Conservation (phyloP, 2,888 invertebrate species). For the Drosophila neonasuta region DNA sequence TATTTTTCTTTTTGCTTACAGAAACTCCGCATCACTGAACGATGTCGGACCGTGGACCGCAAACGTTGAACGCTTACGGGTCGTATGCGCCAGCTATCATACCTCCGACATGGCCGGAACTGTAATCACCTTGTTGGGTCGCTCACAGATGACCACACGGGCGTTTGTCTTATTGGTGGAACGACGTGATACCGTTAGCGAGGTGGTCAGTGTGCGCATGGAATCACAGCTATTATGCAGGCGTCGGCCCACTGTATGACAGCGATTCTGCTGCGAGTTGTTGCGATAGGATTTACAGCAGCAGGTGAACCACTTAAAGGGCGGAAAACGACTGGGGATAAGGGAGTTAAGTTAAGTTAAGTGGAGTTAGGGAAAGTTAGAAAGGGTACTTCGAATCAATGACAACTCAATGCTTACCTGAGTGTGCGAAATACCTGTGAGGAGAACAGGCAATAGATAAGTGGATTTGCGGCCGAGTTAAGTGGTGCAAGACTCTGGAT, state of each 20-base stretch:
- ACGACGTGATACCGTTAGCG: constrained; percentile 80
- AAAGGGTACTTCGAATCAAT: constrained; percentile 6
- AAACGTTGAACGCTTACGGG: constrained; percentile 67
- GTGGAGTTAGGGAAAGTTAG: constrained; percentile 3
- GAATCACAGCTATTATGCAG: constrained; percentile 82
- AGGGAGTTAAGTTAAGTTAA: constrained; percentile 2
- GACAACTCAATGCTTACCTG: constrained; percentile 85
- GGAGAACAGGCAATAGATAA: constrained; percentile 96
- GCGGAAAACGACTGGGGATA: constrained; percentile 83
- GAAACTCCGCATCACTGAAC: constrained; percentile 71
- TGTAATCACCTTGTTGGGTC: constrained; percentile 71
- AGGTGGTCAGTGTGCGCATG: constrained; percentile 82
- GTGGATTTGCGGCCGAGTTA: constrained; percentile 96
- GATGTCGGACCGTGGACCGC: constrained; percentile 67
- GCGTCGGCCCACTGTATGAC: constrained; percentile 80
- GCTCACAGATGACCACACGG: constrained; percentile 80
- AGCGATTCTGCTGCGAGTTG: constrained; percentile 79
- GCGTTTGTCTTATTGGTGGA: constrained; percentile 80
- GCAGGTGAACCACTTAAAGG: constrained; percentile 86
- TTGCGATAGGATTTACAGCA: constrained; percentile 83
- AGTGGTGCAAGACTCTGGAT: constrained; percentile 95
- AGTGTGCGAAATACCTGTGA: constrained; percentile 92
- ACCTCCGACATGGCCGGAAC: constrained; percentile 81
- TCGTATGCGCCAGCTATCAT: constrained; percentile 79
- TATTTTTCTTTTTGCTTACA: constrained; percentile 44